Base-by-base conservation (phyloP, 2,113 vertebrate species). In the Formicarius rufipectus region DNA sequence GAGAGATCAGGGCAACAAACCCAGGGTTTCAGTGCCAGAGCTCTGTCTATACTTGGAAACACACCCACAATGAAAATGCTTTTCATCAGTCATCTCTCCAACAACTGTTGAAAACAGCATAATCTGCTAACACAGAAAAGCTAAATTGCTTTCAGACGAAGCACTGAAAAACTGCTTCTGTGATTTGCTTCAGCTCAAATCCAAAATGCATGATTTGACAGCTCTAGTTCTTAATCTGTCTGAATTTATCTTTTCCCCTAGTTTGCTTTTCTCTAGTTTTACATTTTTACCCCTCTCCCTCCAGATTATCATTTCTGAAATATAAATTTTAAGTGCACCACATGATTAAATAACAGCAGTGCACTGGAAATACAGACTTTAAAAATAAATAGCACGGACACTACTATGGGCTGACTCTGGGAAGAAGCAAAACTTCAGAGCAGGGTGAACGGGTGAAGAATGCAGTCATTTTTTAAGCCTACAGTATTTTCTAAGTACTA, bases 71-170 rank as follows among this genome's bases (percentile, higher is more conserved):
- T 68, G 83, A 60, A 89, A 89, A 89, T 39, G 73, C 58, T 93
- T 94, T 89, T 83, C 88, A 93, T 96, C 94, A 94, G 62, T 92
- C 90, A 93, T 96, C 53, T 86, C 73, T 77, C 68, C 82, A 94
- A 59, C 72, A 95, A 84, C 93, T 96, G 93, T 93, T 97, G 96
- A 97, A 95, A 97, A 92, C 60, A 71, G 31, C 85, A 90, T 90
- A 94, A 94, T 91, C 92, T 88, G 93, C 83, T 94, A 97, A 97
- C 95, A 96, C 40, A 92, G 92, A 90, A 85, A 90, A 81, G 53
- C 88, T 96, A 96, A 96, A 97, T 92, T 95, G 88, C 83, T 96
- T 97, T 96, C 96, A 97, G 92, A 91, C 7, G 1, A 80, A 90
- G 76, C 42, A 71, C 68, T 92, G 90, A 53, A 60, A 94, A 92